phyloP scores from a whole-genome alignment of 1,140 invertebrate species.

The Zaprionus vittiger region DNA sequence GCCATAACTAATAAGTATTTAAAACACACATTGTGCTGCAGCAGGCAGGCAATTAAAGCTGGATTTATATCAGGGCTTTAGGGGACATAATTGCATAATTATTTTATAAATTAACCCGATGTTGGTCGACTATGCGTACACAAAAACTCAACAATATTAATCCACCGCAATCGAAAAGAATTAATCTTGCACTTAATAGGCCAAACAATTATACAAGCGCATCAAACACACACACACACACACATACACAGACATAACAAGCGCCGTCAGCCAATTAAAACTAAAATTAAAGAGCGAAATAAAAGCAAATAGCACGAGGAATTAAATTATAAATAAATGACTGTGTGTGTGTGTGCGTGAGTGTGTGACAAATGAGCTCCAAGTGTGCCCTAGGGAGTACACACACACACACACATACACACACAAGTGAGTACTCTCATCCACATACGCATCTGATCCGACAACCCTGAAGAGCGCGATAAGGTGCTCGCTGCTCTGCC shows the following conservation, averaged over 20 bases:
- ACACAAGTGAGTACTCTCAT: not conserved
- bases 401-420: not conserved
- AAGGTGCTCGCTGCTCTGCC: conserved; percentile 3
- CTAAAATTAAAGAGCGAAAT: conserved; percentile 27
- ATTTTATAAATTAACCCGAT: conserved; percentile 37
- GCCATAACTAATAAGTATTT: not conserved
- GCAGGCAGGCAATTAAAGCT: conserved; percentile 27
- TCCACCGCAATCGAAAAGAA: conserved; percentile 37
- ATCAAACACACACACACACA: not conserved
- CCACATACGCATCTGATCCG: conserved; percentile 17
- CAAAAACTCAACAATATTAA: conserved; percentile 36
- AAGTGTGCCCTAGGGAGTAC: conserved; percentile 6
- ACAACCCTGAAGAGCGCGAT: conserved; percentile 16
- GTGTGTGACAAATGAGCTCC: conserved; percentile 21
- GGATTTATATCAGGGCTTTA: conserved; percentile 31
- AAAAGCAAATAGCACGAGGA: not conserved
- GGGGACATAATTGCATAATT: conserved; percentile 37
- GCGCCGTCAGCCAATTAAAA: conserved; percentile 16
- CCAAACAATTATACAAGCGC: conserved; percentile 25
- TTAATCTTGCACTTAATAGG: conserved; percentile 43
- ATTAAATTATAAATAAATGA: conserved; percentile 39
- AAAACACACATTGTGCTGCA: not conserved
- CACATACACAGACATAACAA: not conserved
- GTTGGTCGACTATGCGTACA: conserved; percentile 7
- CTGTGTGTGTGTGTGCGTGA: conserved; percentile 1